Conservation (phyloP, 2,797 vertebrate species). For the Periparus ater region DNA sequence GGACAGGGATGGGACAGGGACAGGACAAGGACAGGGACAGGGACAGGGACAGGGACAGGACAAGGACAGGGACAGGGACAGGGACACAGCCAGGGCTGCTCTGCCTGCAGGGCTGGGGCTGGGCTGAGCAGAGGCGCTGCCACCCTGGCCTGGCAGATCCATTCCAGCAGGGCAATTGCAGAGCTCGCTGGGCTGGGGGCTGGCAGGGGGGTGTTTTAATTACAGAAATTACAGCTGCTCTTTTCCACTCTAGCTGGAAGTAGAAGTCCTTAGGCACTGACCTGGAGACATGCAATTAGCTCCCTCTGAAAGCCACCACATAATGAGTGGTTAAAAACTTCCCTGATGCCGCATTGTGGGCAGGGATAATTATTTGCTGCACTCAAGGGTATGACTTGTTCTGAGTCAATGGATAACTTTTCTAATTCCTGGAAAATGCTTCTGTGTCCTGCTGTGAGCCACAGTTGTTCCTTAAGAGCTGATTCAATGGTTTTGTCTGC, state of each 20-base stretch:
- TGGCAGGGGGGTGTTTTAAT: background rate
- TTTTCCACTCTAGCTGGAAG: background rate
- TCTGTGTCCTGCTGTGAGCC: background rate
- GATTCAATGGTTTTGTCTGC: background rate
- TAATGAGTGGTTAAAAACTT: conserved; percentile 37
- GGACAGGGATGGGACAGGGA: background rate
- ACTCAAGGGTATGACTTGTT: background rate
- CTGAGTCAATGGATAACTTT: background rate
- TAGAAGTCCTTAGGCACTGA: background rate
- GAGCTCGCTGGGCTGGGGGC: background rate
- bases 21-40: too few species aligned
- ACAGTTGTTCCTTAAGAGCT: background rate
- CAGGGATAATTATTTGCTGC: background rate
- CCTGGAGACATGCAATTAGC: conserved; percentile 24
- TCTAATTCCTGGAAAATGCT: background rate
- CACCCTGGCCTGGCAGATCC: background rate
- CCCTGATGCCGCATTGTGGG: background rate
- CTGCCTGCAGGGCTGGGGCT: too few species aligned
- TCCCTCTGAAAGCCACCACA: background rate
- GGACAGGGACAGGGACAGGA: background rate
- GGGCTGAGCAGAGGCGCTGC: too few species aligned
- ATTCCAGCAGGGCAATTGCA: background rate
- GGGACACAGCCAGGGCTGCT: too few species aligned
- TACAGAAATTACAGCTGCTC: background rate
- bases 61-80: too few species aligned